phyloP scores from a whole-genome alignment of 2,888 invertebrate species.

The Atethmia centrago region DNA sequence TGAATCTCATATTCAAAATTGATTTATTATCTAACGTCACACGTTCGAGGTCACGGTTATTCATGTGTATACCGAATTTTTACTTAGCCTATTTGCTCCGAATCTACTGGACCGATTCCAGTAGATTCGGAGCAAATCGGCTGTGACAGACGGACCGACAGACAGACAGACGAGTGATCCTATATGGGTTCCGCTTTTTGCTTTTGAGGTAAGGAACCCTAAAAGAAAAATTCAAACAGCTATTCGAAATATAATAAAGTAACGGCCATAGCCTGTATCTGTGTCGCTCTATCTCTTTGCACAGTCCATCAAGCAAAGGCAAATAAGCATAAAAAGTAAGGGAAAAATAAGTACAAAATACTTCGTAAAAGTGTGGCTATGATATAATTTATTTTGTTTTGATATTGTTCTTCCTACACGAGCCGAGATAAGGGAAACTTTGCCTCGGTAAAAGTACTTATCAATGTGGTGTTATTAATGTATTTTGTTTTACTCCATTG shows the following conservation, averaged over 20 bases:
- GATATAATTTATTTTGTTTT: slow-evolving; percentile 70
- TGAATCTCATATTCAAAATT: too few species aligned
- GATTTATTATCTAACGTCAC: too few species aligned
- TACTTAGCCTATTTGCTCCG: too few species aligned
- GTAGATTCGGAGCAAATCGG: too few species aligned
- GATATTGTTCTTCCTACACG: slow-evolving; percentile 66
- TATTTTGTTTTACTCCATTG: slow-evolving; percentile 65
- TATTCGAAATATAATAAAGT: slow-evolving; percentile 21
- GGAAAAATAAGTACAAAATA: slow-evolving; percentile 64
- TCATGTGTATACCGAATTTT: too few species aligned
- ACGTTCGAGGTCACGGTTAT: too few species aligned
- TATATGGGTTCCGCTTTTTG: too few species aligned
- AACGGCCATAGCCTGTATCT: slow-evolving; percentile 16
- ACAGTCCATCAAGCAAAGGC: slow-evolving; percentile 61
- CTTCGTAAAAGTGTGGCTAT: slow-evolving; percentile 58
- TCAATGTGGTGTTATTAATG: slow-evolving; percentile 69
- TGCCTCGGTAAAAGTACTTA: slow-evolving; percentile 59
- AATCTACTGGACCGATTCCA: too few species aligned
- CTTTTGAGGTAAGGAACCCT: too few species aligned
- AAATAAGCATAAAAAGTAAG: slow-evolving; percentile 61
- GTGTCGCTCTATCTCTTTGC: slow-evolving; percentile 41
- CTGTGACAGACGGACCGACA: too few species aligned
- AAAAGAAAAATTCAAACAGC: not conserved
- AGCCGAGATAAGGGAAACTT: slow-evolving; percentile 66
- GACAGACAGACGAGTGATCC: too few species aligned